Base-by-base conservation (phyloP, 2,888 invertebrate genomes). In the Parthenolecanium corni region DNA sequence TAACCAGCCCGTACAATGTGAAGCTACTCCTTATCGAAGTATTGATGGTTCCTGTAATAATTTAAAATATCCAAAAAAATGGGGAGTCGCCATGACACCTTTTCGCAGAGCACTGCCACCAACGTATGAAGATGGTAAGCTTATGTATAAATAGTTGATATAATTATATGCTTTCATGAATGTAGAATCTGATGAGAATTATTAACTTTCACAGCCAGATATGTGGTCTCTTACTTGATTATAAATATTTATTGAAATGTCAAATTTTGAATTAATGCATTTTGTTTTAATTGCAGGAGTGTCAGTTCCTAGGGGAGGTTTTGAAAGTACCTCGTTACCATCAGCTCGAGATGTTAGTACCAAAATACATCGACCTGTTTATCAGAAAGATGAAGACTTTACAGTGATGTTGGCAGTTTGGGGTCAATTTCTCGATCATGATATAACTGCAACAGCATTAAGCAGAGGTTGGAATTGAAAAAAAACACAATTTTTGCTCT, bases 401-500 rank as follows among this genome's bases (percentile, higher is more conserved):
- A 84, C 88, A 0, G 86, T 88, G 0, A 86, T 91, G 85, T 72
- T 90, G 65, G 89, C 90, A 0, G 85, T 89, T 3, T 91, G 89
- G 80, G 91, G 90, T 0, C 90, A 91, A 75, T 90, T 92, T 73
- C 71, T 91, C 14, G 89, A 90, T 73, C 90, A 91, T 68, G 91
- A 91, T 68, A 83, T 91, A 62, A 89, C 89, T 0, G 86, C 89
- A 5, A 90, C 89, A 0, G 89, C 89, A 0, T 74, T 86, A 6
- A 85, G 81, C 68, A 83, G 83, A 70, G 84, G 86, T 74, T 69
- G 66, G 66, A 31, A 18, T 24, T 51, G 25, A n/a, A 52, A 52
- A 52, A 25, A 62, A 62, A 51, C 40, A 18, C n/a, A 18, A 23
- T 47, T 51, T 62, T 58, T 3, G 24, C 58, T 40, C 64, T 66